A percentile compares a stretch with the other conserved stretches of the same genome.
Conservation (phyloP, 2,888 invertebrate genomes). For the Steinernema scapterisci region DNA sequence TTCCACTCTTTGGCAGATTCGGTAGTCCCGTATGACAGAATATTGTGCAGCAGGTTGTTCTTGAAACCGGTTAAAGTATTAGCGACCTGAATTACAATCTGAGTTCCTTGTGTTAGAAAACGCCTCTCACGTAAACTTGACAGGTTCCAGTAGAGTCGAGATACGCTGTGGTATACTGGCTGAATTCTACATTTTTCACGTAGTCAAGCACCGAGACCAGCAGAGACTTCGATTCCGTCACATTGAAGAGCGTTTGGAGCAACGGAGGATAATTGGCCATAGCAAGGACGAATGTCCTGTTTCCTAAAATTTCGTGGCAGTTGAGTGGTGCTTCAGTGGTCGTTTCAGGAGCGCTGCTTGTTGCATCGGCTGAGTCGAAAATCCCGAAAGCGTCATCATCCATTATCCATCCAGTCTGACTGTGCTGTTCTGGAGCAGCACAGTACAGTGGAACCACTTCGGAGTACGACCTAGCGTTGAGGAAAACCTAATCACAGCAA, state of each 20-base stretch:
- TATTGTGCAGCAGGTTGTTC: conserved; percentile 12
- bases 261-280: not conserved
- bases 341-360: not conserved
- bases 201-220: not conserved
- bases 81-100: not conserved
- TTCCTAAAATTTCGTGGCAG: not conserved
- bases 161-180: not conserved
- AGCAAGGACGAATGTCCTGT: conserved; percentile 9
- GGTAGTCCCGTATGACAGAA: not conserved
- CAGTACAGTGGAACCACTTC: conserved; percentile 15
- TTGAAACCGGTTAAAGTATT: not conserved
- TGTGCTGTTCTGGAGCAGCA: not conserved
- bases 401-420: not conserved
- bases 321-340: not conserved
- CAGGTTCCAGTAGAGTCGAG: not conserved
- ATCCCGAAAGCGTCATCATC: not conserved
- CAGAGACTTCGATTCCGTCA: not conserved
- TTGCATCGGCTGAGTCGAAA: not conserved
- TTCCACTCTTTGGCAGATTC: not conserved
- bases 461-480: not conserved
- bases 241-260: conserved; percentile 6
- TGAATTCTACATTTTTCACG: not conserved
- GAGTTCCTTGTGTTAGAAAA: not conserved
- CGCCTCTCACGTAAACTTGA: not conserved
- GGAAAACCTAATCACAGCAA: not conserved